A percentile compares a stretch with the other conserved stretches of the same genome.
Evolutionary conservation across 2,888 invertebrate species (phyloP).

Genomic region (Drosophila affinis): DNA sequence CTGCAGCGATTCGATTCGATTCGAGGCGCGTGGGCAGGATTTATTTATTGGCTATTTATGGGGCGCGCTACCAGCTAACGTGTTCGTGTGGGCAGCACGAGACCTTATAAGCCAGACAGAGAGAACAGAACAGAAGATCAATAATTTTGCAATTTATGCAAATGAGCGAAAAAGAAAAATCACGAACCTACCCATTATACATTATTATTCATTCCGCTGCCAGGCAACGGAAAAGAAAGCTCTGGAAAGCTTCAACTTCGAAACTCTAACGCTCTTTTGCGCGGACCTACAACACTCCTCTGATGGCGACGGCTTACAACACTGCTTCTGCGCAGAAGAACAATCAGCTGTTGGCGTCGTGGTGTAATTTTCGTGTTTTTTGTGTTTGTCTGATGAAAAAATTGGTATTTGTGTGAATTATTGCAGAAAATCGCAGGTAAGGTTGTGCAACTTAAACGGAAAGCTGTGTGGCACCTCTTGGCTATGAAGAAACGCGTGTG

Average conservation of each 20-base stretch:
- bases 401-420: conserved; percentile 6
- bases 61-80: conserved; percentile 14
- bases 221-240: conserved; percentile 6
- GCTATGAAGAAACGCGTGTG: not conserved
- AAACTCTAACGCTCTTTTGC: not conserved
- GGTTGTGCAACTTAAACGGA: not conserved
- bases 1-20: conserved; percentile 31
- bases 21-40: conserved; percentile 33
- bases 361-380: conserved; percentile 28
- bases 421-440: not conserved
- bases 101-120: conserved; percentile 18
- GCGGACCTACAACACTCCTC: conserved; percentile 1
- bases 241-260: not conserved
- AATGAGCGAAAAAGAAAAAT: conserved; percentile 3
- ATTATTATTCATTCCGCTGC: conserved; percentile 43
- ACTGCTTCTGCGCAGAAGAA: conserved; percentile 28
- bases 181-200: no score
- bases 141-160: conserved; percentile 40
- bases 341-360: conserved; percentile 60
- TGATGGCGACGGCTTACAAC: conserved; percentile 22
- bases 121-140: conserved; percentile 29
- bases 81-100: conserved; percentile 25
- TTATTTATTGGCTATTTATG: conserved; percentile 23
- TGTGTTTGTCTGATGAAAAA: conserved; percentile 24
- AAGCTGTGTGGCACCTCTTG: not conserved